Evolutionary conservation across 2,797 vertebrate species (phyloP).

Genomic region (Bradypodion ventrale): DNA sequence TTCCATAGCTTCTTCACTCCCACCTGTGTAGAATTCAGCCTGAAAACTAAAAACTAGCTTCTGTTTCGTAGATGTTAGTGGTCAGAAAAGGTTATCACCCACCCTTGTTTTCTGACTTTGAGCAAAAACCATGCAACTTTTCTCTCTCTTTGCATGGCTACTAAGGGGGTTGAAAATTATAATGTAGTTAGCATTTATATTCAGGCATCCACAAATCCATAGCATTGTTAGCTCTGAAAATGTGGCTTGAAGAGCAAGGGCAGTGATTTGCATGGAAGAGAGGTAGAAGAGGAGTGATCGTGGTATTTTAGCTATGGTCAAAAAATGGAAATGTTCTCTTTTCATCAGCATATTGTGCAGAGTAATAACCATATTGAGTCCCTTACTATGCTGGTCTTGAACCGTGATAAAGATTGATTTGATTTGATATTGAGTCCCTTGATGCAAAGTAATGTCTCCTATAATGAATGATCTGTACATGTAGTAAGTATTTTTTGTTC

Average conservation of each 20-base stretch:
- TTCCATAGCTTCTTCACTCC: too few species aligned
- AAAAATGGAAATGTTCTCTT: neutral
- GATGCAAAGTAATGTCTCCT: neutral
- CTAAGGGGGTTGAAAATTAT: too few species aligned
- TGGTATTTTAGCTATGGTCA: neutral
- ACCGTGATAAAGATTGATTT: too few species aligned
- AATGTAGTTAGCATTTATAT: neutral
- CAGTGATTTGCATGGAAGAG: neutral
- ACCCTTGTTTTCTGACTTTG: too few species aligned
- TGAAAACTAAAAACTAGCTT: too few species aligned
- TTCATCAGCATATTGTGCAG: neutral
- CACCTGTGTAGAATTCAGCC: too few species aligned
- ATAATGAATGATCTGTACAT: neutral
- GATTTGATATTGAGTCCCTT: neutral
- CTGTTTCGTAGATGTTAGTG: too few species aligned
- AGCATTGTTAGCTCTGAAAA: neutral
- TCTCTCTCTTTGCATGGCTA: too few species aligned
- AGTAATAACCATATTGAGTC: neutral
- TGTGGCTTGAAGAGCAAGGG: neutral
- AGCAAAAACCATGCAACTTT: too few species aligned
- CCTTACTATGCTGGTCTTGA: too few species aligned
- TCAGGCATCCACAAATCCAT: neutral
- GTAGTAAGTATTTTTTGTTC: neutral
- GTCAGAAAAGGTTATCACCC: too few species aligned
- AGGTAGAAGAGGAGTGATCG: fast-evolving